Evolutionary conservation across 2,113 vertebrate genomes (phyloP), one percentile per base, ranked within the genome.

Genomic region (Miniopterus natalensis): DNA sequence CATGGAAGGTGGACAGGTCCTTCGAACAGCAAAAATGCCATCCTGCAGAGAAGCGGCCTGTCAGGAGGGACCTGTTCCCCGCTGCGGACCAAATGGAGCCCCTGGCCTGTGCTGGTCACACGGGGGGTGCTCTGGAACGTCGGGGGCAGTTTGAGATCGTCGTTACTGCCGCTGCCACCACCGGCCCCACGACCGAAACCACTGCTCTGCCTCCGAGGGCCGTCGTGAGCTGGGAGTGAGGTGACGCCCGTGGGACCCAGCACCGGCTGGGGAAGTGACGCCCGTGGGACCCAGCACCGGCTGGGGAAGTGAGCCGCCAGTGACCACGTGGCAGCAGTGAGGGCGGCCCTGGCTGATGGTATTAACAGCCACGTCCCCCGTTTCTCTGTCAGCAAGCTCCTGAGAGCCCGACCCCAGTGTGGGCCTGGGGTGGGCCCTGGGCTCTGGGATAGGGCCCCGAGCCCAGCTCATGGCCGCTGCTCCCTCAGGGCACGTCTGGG

Each of bases 181-280:
- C 0, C 0, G 2, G 10, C 10, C 3, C 71, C 1, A 0, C 12
- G 73, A 23, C 25, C 49, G 18, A 15, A 31, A 18, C 63, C 63
- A 23, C 73, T 6, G 49, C 7, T 45, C 36, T 45, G 36, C 36
- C 75, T 70, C 53, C 3, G 0, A 8, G 9, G 88, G 51, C 40
- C 0, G 0, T 27, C 0, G 1, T 1, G 2, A n/a, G 77, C 51
- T 1, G 2, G 51, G 31, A 25, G 51, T 1, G 4, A 49, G 75
- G 40, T 7, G 25, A 27, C 0, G 0, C 5, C 4, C 0, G 0
- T 9, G 6, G 36, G 74, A 29, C 23, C 6, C 1, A 0, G 49
- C 3, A 10, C 61, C 2, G 27, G 36, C 74, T 0, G 8, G 3
- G 4, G 3, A 1, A 21, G 53, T 3, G 2, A 21, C 0, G 0